A percentile compares a stretch with the other conserved stretches of the same genome.
Evolutionary conservation across 2,797 vertebrate species (phyloP).

Genomic region (Phalloptychus januarius): DNA sequence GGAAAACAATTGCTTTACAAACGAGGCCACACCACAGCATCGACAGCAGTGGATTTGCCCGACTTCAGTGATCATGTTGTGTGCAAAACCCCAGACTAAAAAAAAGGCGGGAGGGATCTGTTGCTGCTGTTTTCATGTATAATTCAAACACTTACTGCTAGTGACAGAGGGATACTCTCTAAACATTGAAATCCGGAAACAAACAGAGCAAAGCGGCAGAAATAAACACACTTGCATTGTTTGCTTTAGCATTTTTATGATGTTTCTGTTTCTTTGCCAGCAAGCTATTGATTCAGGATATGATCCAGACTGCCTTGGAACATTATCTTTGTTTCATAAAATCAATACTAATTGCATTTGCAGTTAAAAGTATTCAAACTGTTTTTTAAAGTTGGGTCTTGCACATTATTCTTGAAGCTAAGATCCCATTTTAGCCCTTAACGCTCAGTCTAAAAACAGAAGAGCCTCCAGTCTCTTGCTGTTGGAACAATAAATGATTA

Average conservation of each 20-base stretch:
- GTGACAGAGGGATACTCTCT: conserved; percentile 7
- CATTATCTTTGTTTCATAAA: conserved; percentile 25
- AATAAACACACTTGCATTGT: conserved; percentile 5
- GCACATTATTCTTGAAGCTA: neutral
- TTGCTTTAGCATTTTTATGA: conserved; percentile 1
- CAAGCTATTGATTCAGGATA: conserved; percentile 34
- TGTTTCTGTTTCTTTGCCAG: conserved; percentile 4
- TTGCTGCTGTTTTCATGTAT: conserved; percentile 34
- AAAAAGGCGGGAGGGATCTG: conserved; percentile 16
- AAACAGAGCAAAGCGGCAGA: neutral
- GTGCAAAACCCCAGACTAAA: conserved; percentile 17
- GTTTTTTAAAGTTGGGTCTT: neutral
- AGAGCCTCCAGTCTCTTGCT: neutral
- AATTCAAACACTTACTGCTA: conserved; percentile 36
- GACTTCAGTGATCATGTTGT: conserved; percentile 39
- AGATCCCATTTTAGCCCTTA: neutral
- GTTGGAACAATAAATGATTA: neutral
- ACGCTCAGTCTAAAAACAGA: neutral
- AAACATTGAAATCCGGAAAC: conserved; percentile 12
- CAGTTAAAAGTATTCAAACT: conserved; percentile 8
- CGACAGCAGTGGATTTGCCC: conserved; percentile 30
- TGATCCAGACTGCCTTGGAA: conserved; percentile 28
- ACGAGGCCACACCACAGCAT: conserved; percentile 45
- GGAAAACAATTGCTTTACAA: conserved; percentile 52
- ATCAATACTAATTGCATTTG: conserved; percentile 30